phyloP scores from a whole-genome alignment of 92 coral and sea anemone species.

The Metridium senile region DNA sequence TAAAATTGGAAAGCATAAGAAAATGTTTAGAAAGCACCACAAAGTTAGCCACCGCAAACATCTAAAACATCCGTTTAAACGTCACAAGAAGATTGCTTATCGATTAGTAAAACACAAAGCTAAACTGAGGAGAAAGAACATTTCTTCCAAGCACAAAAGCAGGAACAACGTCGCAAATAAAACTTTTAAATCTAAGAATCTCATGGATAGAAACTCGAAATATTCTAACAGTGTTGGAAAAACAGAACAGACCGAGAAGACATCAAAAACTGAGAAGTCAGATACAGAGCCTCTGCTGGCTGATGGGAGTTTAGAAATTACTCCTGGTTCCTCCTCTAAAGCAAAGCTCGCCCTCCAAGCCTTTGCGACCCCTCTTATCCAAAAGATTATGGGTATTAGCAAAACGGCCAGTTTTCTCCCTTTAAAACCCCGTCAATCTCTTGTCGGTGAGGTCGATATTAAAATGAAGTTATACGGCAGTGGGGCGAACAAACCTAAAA shows the following conservation, averaged over 20 bases:
- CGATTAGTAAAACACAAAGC: neutral
- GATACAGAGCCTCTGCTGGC: neutral
- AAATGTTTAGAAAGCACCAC: neutral
- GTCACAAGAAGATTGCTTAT: neutral
- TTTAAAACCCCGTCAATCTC: neutral
- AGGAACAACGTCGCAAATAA: too few species aligned
- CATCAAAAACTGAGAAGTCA: neutral
- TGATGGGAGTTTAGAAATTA: slow-evolving; percentile 38
- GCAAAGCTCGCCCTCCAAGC: slow-evolving; percentile 60
- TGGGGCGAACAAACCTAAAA: neutral
- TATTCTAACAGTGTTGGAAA: neutral
- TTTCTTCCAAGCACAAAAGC: neutral
- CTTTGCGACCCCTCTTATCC: slow-evolving; percentile 48
- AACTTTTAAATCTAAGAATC: too few species aligned
- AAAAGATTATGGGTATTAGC: slow-evolving; percentile 41
- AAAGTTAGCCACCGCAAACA: neutral
- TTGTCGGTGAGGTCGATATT: slow-evolving; percentile 27
- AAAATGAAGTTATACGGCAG: slow-evolving; percentile 20
- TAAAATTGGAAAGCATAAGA: slow-evolving; percentile 2
- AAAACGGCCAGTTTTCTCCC: slow-evolving; percentile 2
- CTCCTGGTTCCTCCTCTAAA: slow-evolving; percentile 44
- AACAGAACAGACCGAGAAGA: neutral
- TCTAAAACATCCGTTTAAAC: neutral
- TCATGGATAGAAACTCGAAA: too few species aligned
- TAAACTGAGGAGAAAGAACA: neutral